Percentiles rank a stretch among this genome's conserved stretches.
Evolutionary conservation across 2,888 invertebrate species (phyloP).

Genomic region (Lapara coniferarum): DNA sequence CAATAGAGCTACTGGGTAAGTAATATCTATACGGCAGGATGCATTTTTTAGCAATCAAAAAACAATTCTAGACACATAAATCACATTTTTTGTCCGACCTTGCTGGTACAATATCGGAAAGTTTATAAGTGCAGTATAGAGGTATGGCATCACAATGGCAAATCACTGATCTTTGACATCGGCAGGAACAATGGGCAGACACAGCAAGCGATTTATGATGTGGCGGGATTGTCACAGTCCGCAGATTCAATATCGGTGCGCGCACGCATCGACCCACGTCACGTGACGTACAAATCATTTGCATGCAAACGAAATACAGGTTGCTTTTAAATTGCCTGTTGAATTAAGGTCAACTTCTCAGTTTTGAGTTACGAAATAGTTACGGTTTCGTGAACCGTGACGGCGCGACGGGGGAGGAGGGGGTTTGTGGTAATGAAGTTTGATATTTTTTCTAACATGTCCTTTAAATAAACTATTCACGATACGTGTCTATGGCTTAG

Average conservation of each 20-base stretch:
- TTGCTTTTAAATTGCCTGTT: conserved; percentile 29
- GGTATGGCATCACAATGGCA: conserved; percentile 71
- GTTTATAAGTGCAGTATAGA: conserved; percentile 38
- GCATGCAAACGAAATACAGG: conserved; percentile 49
- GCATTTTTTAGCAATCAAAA: conserved; percentile 44
- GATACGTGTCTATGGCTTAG: too few relatives aligned
- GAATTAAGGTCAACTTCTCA: conserved; percentile 12
- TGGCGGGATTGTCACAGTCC: conserved; percentile 60
- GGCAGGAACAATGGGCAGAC: conserved; percentile 74
- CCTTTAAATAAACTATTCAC: too few relatives aligned
- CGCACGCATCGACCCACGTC: conserved; percentile 53
- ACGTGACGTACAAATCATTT: conserved; percentile 46
- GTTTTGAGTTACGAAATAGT: neutral
- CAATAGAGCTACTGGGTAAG: neutral
- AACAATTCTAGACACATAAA: conserved; percentile 49
- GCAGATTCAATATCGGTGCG: conserved; percentile 62
- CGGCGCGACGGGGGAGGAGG: too few relatives aligned
- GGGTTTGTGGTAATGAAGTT: neutral
- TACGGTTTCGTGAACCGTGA: neutral
- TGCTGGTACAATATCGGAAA: conserved; percentile 46
- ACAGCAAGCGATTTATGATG: conserved; percentile 62
- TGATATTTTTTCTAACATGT: neutral
- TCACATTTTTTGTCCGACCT: conserved; percentile 50
- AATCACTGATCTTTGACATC: conserved; percentile 82
- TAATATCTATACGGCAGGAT: conserved; percentile 23